phyloP scores from a whole-genome alignment of 2,888 invertebrate species.

The Arctia plantaginis region DNA sequence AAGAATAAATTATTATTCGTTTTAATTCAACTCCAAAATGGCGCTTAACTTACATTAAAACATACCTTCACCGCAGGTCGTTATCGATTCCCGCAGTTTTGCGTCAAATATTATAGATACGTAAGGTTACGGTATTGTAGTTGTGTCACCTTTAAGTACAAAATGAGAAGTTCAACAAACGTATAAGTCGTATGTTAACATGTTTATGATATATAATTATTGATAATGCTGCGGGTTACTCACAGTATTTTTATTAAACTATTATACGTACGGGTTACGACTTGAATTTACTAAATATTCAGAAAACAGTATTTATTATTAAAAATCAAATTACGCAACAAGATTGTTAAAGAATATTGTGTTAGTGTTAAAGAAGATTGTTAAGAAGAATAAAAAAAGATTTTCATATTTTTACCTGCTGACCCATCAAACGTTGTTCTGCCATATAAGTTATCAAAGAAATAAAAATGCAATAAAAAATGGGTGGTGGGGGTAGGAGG shows the following conservation, averaged over 20 bases:
- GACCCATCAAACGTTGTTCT: too few relatives aligned
- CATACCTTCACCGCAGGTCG: not conserved
- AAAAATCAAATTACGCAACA: not conserved
- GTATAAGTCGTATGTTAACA: not conserved
- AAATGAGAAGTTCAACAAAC: not conserved
- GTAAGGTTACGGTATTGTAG: not conserved
- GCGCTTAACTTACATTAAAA: not conserved
- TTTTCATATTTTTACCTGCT: too few relatives aligned
- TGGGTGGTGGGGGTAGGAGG: too few relatives aligned
- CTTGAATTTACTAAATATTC: not conserved
- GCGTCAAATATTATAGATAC: not conserved
- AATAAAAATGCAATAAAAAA: too few relatives aligned
- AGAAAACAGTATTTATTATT: too few relatives aligned
- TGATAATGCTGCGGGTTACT: not conserved
- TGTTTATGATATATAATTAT: not conserved
- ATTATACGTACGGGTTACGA: too few relatives aligned
- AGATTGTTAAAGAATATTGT: too few relatives aligned
- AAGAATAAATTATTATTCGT: not conserved
- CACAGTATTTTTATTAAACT: not conserved
- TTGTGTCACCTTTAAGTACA: not conserved
- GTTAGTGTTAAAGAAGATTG: too few relatives aligned
- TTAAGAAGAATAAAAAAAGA: too few relatives aligned
- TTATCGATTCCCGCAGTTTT: not conserved
- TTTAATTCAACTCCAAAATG: not conserved
- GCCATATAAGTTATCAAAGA: too few relatives aligned